phyloP scores from a whole-genome alignment of 2,797 vertebrate genomes.

The Alectoris magna region DNA sequence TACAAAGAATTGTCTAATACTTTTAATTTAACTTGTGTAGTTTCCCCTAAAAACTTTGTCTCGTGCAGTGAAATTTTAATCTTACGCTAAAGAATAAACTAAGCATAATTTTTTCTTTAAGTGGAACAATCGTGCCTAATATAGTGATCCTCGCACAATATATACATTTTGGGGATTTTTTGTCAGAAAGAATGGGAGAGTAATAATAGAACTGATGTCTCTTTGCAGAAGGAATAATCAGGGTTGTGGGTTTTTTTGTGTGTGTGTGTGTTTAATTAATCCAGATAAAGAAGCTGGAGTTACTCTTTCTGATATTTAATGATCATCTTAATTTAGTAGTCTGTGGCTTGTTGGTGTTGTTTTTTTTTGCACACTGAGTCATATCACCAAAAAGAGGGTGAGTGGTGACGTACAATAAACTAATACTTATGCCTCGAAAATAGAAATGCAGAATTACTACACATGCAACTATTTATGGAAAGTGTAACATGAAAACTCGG shows the following conservation, averaged over 20 bases:
- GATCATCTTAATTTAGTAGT: background rate
- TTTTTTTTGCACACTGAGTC: background rate
- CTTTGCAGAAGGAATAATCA: background rate
- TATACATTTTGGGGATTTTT: background rate
- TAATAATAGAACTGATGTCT: background rate
- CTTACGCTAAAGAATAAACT: background rate
- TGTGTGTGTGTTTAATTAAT: background rate
- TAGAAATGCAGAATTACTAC: background rate
- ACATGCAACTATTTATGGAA: background rate
- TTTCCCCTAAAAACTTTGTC: background rate
- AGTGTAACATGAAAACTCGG: background rate
- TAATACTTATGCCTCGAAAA: background rate
- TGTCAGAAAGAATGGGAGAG: background rate
- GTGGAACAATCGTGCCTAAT: background rate
- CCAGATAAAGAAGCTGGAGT: background rate
- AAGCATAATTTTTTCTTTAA: background rate
- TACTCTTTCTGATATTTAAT: background rate
- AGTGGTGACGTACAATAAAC: background rate
- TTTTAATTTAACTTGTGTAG: background rate
- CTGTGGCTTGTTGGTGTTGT: rapidly evolving
- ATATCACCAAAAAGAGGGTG: background rate
- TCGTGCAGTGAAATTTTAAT: background rate
- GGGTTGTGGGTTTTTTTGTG: background rate
- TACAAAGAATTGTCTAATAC: background rate
- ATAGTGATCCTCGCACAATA: background rate